Evolutionary conservation across 2,113 vertebrate genomes (phyloP).

Genomic region (Barbus barbus): DNA sequence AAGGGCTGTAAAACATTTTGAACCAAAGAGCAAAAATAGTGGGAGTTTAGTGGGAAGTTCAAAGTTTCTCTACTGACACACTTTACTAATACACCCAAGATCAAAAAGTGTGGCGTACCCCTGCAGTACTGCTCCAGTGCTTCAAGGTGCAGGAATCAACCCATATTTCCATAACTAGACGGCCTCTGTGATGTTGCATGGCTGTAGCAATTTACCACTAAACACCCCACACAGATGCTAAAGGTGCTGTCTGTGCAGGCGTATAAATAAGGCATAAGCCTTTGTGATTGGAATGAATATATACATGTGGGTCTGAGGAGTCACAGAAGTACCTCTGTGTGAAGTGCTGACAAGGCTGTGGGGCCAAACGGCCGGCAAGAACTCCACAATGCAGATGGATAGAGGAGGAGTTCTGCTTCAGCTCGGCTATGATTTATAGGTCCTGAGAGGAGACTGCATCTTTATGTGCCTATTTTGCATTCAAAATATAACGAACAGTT

Average conservation of each 20-base stretch:
- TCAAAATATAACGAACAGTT: too few relatives aligned
- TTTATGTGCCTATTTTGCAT: too few relatives aligned
- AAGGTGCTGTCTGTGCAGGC: slow-evolving; percentile 41
- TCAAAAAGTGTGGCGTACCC: slow-evolving; percentile 14
- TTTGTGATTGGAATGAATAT: slow-evolving; percentile 55
- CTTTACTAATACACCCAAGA: background rate
- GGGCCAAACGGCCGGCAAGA: slow-evolving; percentile 21
- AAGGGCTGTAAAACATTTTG: background rate
- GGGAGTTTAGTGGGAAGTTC: background rate
- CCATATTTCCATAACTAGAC: slow-evolving; percentile 48
- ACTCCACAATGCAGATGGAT: slow-evolving; percentile 40
- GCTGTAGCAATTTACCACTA: slow-evolving; percentile 49
- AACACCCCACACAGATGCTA: slow-evolving; percentile 44
- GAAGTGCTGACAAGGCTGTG: slow-evolving; percentile 52
- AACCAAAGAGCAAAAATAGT: background rate
- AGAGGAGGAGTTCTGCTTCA: slow-evolving; percentile 21
- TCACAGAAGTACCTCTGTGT: slow-evolving; percentile 5
- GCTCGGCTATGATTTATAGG: slow-evolving; percentile 47
- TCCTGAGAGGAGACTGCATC: slow-evolving; percentile 8
- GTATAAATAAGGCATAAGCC: slow-evolving; percentile 56
- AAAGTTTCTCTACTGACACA: background rate
- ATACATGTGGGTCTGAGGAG: slow-evolving; percentile 27
- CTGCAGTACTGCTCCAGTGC: background rate
- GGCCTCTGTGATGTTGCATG: slow-evolving; percentile 38
- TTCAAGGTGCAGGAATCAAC: slow-evolving; percentile 15